Evolutionary conservation across 1,140 invertebrate genomes (phyloP).

Genomic region (Brachystomella parvula): DNA sequence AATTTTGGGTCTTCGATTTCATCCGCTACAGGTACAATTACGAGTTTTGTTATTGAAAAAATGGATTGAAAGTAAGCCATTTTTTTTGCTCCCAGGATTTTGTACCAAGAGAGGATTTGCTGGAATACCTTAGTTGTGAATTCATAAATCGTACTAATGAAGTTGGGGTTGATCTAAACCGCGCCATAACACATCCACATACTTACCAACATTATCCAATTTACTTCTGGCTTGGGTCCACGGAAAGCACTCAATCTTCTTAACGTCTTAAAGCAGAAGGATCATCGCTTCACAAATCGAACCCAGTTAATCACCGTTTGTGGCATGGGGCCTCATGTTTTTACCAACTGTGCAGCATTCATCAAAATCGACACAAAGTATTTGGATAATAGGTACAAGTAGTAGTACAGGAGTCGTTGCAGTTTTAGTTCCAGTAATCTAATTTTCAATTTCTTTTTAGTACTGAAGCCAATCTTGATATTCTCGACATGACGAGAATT

Average conservation of each 20-base stretch:
- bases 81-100: conserved; percentile 60
- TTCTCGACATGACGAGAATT: conserved; percentile 92
- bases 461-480: conserved; percentile 89
- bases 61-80: neutral
- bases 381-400: conserved; percentile 80
- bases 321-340: conserved; percentile 96
- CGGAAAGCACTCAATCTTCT: conserved; percentile 85
- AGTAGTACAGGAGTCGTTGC: no score
- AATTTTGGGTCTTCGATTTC: conserved; percentile 52
- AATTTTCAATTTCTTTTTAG: conserved; percentile 45
- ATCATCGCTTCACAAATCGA: conserved; percentile 85
- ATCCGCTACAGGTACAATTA: conserved; percentile 49
- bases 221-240: conserved; percentile 93
- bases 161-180: conserved; percentile 97
- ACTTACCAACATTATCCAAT: conserved; percentile 88
- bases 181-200: conserved; percentile 77
- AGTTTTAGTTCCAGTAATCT: no score
- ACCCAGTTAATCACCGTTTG: conserved; percentile 90
- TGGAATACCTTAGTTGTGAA: conserved; percentile 77
- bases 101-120: conserved; percentile 71
- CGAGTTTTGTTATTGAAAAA: no score
- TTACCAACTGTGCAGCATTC: conserved; percentile 98
- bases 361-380: conserved; percentile 97
- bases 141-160: conserved; percentile 92
- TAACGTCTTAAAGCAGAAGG: conserved; percentile 82